Evolutionary conservation across 53 echinoderm and acorn worm species (phyloP), one percentile per base, ranked within the genome.

Genomic region (Holothuria scabra): DNA sequence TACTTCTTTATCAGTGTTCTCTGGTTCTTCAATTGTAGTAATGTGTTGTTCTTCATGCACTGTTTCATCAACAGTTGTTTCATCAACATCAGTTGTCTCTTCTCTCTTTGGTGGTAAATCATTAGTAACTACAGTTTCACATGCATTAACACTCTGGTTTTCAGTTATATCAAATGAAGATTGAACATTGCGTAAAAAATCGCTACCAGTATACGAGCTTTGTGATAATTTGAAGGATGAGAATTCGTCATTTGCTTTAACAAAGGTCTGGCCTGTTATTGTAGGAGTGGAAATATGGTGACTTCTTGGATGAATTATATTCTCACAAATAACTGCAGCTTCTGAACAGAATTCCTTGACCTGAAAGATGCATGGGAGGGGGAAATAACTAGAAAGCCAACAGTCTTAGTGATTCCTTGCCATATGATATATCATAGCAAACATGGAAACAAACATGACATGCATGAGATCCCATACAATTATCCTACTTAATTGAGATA

Each of bases 291-390:
- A 28, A 48, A 72, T 46, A 44, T 18, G 44, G 24, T 88, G 96
- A 4, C 87, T 76, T 33, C 87, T 74, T 13, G 96, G 96, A 63
- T 95, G 96, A 59, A 95, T 87, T 24, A 95, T 82, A 46, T 84
- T 65, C 18, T 87, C 85, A 68, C 93, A 93, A 29, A 93, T 89
- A 28, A 88, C 21, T 6, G 79, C 49, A 72, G 96, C 91, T 75
- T 95, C 96, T 4, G 65, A 31, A 59, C 93, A 93, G 28, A 87
- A 78, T 70, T 84, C 85, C n/a, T 87, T 57, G 20, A 95, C 96
- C 96, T 95, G 68, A 5, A 72, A 72, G 52, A 52, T 1, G 52
- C 0, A 8, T 16, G 41, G 41, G 10, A 41, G 10, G 7, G 7
- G 10, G 10, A 41, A 35, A 4, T 35, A 6, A 35, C 35, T 4